phyloP scores from a whole-genome alignment of 2,113 vertebrate species.

The Accipiter cooperii region DNA sequence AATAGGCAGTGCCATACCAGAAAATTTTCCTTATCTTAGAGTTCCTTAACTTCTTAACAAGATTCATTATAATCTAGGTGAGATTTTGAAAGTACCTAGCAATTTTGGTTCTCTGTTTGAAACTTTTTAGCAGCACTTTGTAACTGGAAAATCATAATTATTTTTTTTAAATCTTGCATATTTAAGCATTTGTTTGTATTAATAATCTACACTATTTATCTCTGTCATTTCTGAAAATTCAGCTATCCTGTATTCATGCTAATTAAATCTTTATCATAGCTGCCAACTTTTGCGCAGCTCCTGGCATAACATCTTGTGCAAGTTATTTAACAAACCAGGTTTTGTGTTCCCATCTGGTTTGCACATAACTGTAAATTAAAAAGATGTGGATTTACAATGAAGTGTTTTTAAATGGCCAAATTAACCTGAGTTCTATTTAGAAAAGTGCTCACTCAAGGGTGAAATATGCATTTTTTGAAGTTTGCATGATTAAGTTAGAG shows the following conservation, averaged over 20 bases:
- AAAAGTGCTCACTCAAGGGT: background rate
- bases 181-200: background rate
- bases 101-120: background rate
- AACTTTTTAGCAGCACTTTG: background rate
- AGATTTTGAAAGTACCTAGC: background rate
- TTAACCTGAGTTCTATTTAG: background rate
- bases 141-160: background rate
- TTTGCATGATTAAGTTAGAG: background rate
- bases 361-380: background rate
- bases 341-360: background rate
- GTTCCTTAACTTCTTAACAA: background rate
- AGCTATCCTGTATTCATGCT: background rate
- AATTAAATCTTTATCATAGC: background rate
- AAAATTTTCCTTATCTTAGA: background rate
- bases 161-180: background rate
- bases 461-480: background rate
- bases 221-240: background rate
- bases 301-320: background rate
- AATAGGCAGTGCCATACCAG: background rate
- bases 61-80: background rate
- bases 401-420: background rate
- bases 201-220: background rate
- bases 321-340: slow-evolving; percentile 11
- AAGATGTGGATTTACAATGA: background rate
- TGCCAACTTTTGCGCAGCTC: background rate